A percentile compares a stretch with the other conserved stretches of the same genome.
phyloP scores from a whole-genome alignment of 2,888 invertebrate species.

The Arrhopalites spinosus region DNA sequence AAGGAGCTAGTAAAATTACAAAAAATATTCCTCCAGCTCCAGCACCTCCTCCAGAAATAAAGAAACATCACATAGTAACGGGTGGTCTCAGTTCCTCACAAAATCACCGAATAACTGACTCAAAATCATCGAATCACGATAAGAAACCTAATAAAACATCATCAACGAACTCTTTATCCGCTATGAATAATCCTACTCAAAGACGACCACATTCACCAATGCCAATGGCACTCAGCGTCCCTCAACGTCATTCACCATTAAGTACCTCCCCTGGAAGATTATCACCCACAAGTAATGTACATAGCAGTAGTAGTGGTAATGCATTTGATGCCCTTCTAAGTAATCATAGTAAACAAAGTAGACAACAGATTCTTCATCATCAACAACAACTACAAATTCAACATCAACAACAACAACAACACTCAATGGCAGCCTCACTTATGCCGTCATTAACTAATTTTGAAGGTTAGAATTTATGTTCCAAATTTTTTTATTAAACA shows the following conservation, averaged over 20 bases:
- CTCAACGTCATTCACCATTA: constrained; percentile 19
- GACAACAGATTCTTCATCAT: constrained; percentile 7
- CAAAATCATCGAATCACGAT: constrained; percentile 11
- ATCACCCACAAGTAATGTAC: not conserved
- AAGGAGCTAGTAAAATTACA: constrained; percentile 34
- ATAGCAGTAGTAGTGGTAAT: constrained; percentile 4
- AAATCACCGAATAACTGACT: constrained; percentile 6
- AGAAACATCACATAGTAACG: constrained; percentile 36
- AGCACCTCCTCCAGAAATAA: constrained; percentile 16
- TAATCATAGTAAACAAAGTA: constrained; percentile 31
- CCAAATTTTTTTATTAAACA: too few relatives aligned
- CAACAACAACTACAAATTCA: constrained; percentile 12
- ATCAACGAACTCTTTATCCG: not conserved
- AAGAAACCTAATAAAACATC: not conserved
- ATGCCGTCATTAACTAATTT: constrained; percentile 48
- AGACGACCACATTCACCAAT: constrained; percentile 29
- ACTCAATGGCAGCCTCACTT: constrained; percentile 36
- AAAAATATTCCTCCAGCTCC: not conserved
- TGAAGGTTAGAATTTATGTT: constrained; percentile 51
- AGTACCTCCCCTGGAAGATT: constrained; percentile 17
- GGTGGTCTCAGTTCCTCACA: constrained; percentile 34
- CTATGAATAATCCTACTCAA: too few relatives aligned
- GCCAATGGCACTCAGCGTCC: constrained; percentile 15
- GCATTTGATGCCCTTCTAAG: constrained; percentile 38
- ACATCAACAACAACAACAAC: constrained; percentile 57